phyloP scores from a whole-genome alignment of 1,140 invertebrate species.

The Lepidotrigona ventralis region DNA sequence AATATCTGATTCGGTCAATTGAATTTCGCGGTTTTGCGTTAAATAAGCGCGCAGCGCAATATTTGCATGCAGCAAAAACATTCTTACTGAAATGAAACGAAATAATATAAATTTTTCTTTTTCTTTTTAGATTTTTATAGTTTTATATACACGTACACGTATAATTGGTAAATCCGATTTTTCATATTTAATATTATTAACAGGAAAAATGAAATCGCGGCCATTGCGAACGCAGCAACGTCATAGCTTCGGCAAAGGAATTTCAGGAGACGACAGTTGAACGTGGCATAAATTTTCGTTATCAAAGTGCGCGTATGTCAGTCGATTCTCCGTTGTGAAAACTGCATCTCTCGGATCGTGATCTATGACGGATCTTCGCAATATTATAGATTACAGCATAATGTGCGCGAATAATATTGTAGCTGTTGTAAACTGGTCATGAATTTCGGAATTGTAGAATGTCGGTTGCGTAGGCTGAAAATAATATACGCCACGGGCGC shows the following conservation, averaged over 20 bases:
- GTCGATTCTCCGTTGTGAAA: not conserved
- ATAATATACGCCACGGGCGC: conserved; percentile 61
- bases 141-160: too few species aligned
- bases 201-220: conserved; percentile 14
- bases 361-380: conserved; percentile 24
- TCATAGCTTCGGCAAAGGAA: conserved; percentile 38
- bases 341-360: conserved; percentile 7
- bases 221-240: conserved; percentile 45
- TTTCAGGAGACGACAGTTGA: conserved; percentile 35
- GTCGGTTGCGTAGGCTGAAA: conserved; percentile 49
- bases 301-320: not conserved
- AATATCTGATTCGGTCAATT: not conserved
- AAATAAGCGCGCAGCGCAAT: not conserved
- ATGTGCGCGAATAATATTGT: conserved; percentile 27
- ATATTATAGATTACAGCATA: conserved; percentile 5
- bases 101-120: not conserved
- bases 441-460: conserved; percentile 57
- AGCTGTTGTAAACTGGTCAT: conserved; percentile 48
- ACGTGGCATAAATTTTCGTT: conserved; percentile 39
- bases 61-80: not conserved
- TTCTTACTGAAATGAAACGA: not conserved
- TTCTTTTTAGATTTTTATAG: not conserved
- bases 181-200: conserved; percentile 1
- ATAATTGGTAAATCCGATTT: not conserved
- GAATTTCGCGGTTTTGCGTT: conserved; percentile 9